Percentiles rank a stretch among this genome's conserved stretches.
Evolutionary conservation across 2,113 vertebrate genomes (phyloP).

Genomic region (Notarius lentiginosus): DNA sequence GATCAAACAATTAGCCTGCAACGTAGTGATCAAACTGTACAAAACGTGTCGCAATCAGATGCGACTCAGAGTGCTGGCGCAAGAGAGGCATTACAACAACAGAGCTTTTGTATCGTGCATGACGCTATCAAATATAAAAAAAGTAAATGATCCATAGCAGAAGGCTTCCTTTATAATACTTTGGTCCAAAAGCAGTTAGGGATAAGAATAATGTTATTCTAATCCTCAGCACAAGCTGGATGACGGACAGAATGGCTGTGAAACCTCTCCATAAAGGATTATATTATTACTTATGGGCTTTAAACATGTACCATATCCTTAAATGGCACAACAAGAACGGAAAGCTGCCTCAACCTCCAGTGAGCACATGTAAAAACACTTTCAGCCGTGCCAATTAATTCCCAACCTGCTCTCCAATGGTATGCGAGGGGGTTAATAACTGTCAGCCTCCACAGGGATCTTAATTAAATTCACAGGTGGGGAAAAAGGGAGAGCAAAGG

Average conservation of each 20-base stretch:
- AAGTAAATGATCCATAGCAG: conserved; percentile 19
- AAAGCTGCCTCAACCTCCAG: conserved; percentile 9
- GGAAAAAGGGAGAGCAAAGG: conserved; percentile 49
- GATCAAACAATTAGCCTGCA: background rate
- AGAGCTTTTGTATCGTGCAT: conserved; percentile 25
- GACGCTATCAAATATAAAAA: conserved; percentile 11
- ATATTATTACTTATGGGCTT: conserved; percentile 13
- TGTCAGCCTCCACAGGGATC: conserved; percentile 54
- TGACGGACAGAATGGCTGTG: conserved; percentile 24
- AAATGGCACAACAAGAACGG: conserved; percentile 27
- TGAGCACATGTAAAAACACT: conserved; percentile 29
- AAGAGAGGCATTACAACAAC: background rate
- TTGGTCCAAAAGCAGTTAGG: conserved; percentile 34
- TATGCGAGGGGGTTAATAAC: conserved; percentile 32
- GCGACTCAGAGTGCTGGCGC: background rate
- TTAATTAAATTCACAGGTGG: conserved; percentile 70
- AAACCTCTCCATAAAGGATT: conserved; percentile 21
- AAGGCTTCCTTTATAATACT: conserved; percentile 38
- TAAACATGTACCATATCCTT: conserved; percentile 9
- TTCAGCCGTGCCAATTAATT: conserved; percentile 25
- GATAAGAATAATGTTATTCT: conserved; percentile 52
- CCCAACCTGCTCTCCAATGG: conserved; percentile 28
- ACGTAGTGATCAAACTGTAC: background rate
- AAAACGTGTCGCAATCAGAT: background rate
- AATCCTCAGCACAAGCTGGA: conserved; percentile 20